phyloP scores from a whole-genome alignment of 2,888 invertebrate species.

The Choristoneura rosaceana region DNA sequence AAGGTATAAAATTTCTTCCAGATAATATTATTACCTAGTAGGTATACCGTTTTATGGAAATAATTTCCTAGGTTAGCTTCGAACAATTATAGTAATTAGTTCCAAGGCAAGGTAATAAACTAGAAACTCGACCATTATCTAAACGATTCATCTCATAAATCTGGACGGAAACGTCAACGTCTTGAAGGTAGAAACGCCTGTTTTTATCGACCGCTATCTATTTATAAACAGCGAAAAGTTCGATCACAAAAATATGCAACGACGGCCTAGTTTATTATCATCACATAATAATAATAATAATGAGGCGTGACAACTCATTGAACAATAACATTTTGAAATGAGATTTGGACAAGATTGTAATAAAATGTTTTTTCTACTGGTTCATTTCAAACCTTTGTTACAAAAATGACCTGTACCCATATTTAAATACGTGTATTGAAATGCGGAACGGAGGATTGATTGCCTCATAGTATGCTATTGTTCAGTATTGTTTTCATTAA shows the following conservation, averaged over 20 bases:
- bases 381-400: neutral
- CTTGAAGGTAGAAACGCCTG: slow-evolving; percentile 36
- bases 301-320: neutral
- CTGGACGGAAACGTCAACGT: slow-evolving; percentile 44
- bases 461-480: slow-evolving; percentile 5
- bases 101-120: slow-evolving; percentile 38
- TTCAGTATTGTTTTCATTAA: neutral
- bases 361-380: neutral
- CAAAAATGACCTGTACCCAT: slow-evolving; percentile 1
- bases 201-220: slow-evolving; percentile 45
- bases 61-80: slow-evolving; percentile 2
- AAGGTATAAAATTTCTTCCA: too few relatives aligned
- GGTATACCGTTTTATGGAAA: neutral
- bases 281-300: neutral
- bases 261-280: slow-evolving; percentile 11
- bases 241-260: slow-evolving; percentile 22
- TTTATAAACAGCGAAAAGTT: slow-evolving; percentile 42
- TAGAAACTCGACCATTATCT: slow-evolving; percentile 38
- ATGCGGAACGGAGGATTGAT: slow-evolving; percentile 1
- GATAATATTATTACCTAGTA: neutral
- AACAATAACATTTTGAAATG: neutral
- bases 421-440: slow-evolving; percentile 1
- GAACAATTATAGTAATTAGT: slow-evolving; percentile 29
- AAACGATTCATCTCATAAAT: slow-evolving; percentile 47
- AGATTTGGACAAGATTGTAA: neutral